Percentiles rank a stretch among this genome's conserved stretches.
phyloP scores from a whole-genome alignment of 2,113 vertebrate species.

The Vidua chalybeata region DNA sequence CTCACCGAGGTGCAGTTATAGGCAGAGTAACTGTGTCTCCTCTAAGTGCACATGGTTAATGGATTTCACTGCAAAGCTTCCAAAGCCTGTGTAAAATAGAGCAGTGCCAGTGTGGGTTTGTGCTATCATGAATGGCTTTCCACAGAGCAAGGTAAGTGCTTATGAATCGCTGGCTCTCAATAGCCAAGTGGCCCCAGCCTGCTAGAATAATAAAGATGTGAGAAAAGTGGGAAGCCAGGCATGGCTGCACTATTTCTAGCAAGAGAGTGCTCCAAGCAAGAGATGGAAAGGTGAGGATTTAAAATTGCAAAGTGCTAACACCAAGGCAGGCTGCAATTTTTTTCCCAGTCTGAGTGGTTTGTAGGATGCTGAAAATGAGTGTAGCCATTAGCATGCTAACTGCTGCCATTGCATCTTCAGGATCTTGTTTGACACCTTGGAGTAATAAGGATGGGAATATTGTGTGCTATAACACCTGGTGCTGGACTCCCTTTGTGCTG shows the following conservation, averaged over 20 bases:
- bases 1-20: not conserved
- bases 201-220: not conserved
- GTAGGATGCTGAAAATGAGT: not conserved
- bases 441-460: conserved; percentile 10
- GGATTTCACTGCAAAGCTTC: not conserved
- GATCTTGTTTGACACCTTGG: not conserved
- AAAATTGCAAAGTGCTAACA: not conserved
- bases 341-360: not conserved
- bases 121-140: not conserved
- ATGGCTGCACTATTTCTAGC: not conserved
- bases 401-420: conserved; percentile 15
- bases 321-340: not conserved
- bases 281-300: not conserved
- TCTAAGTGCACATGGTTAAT: not conserved
- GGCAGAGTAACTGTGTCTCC: not conserved
- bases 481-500: not conserved
- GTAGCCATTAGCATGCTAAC: not conserved
- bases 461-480: not conserved
- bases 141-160: not conserved
- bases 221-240: not conserved
- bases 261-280: not conserved
- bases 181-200: not conserved
- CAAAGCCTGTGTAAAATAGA: not conserved
- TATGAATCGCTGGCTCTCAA: not conserved
- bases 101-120: not conserved